Evolutionary conservation across 2,888 invertebrate species (phyloP), one percentile per base, ranked within the genome.

Genomic region (Xanthia togata): DNA sequence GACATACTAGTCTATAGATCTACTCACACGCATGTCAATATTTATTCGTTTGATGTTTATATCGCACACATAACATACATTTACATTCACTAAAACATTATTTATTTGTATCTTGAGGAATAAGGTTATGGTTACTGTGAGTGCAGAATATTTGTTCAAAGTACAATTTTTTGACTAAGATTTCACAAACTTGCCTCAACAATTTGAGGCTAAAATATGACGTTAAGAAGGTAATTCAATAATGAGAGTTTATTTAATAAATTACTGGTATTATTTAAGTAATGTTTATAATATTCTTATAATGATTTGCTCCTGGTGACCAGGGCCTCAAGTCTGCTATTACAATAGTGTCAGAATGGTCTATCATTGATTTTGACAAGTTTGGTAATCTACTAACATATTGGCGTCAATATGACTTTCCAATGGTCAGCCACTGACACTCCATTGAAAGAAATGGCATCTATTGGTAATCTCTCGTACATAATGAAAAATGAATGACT

Each of bases 11-110:
- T 65, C 76, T 69, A 73, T 78, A 68, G 57, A 71, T 65, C 38
- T 8, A 53, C 62, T 47, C 55, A 26, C 60, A 77, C 26, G 53
- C 72, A 38, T 73, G 47, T 73, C 64, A 81, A 84, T 83, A 81
- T 84, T 81, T 68, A 62, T 62, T 62, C 41, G n/a, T 62, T 44
- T 55, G 26, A 55, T 38, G 23, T 55, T 60, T 70, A 64, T 57
- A 72, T 57, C 20, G 41, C 44, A 59, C 26, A 78, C 78, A 60
- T n/a, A 55, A 70, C 53, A 50, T 47, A 17, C 47, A 70, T 69
- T 79, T 63, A 59, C 64, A 65, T 73, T 59, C 50, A 70, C 63
- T 70, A 64, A 57, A 70, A 68, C 20, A 68, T 53, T 73, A 31
- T 64, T 82, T 82, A 41, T 64, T 44, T 65, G 14, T 26, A 44